These are phyloP conservation scores for Phasia obesa DNA, from an alignment of 2,888 invertebrate genomes.

Conservation along the genomic window DNA sequence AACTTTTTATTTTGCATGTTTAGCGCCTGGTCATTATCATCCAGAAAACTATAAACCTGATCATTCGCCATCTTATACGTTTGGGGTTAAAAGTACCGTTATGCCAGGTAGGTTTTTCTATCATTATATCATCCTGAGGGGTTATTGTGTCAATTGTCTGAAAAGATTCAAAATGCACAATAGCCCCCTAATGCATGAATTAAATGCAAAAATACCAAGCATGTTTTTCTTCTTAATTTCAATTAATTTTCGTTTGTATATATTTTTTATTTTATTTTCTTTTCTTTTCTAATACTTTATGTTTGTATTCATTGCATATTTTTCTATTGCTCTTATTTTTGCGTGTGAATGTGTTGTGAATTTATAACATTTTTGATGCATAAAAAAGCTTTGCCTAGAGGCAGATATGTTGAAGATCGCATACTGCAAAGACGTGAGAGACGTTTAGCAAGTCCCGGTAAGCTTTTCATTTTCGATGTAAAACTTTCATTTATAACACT, in stretches of 20 bases:
- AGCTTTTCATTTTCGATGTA: slow-evolving; percentile 72
- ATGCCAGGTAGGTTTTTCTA: slow-evolving; percentile 78
- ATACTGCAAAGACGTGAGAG: slow-evolving; percentile 81
- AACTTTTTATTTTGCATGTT: slow-evolving; percentile 52
- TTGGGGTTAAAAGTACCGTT: slow-evolving; percentile 84
- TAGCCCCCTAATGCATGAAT: not conserved
- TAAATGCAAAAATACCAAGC: not conserved
- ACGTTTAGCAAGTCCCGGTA: slow-evolving; percentile 81
- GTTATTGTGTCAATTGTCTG: not conserved
- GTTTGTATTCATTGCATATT: slow-evolving; percentile 23
- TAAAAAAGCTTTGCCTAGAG: slow-evolving; percentile 75
- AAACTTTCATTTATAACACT: slow-evolving; percentile 29
- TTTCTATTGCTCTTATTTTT: slow-evolving; percentile 41
- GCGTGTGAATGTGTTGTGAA: slow-evolving; percentile 46
- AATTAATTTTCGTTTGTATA: slow-evolving; percentile 40
- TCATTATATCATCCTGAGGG: not conserved
- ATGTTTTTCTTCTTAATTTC: slow-evolving; percentile 29
- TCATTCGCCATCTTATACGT: slow-evolving; percentile 84
- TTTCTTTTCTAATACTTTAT: slow-evolving; percentile 36
- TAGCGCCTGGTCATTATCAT: slow-evolving; percentile 86
- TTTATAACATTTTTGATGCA: slow-evolving; percentile 4
- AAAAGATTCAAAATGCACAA: too few relatives aligned
- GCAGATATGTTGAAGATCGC: slow-evolving; percentile 81
- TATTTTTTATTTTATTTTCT: slow-evolving; percentile 43
- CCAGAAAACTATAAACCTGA: slow-evolving; percentile 83